These are phyloP conservation scores for Pantelozetes paolii DNA, from an alignment of 2,888 invertebrate genomes.

Conservation along the genomic window DNA sequence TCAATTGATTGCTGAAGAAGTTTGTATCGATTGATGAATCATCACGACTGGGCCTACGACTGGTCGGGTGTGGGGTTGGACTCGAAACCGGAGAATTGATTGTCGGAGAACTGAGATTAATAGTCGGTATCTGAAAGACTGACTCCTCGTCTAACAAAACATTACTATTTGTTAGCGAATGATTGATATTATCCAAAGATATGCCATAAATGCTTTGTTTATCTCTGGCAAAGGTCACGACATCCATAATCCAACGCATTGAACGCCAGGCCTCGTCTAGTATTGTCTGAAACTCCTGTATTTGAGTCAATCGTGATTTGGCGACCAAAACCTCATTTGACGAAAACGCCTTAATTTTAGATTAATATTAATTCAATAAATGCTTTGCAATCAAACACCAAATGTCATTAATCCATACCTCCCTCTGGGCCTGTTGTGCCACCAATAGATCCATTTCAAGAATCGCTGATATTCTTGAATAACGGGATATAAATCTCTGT, in stretches of 20 bases:
- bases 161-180: constrained; percentile 5
- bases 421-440: constrained; percentile 86
- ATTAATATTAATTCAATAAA: constrained; percentile 11
- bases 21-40: constrained; percentile 15
- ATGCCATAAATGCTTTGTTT: constrained; percentile 56
- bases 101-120: neutral
- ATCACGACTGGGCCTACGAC: constrained; percentile 25
- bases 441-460: constrained; percentile 84
- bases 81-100: neutral
- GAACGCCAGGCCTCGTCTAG: constrained; percentile 88
- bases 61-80: constrained; percentile 4
- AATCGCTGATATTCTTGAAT: constrained; percentile 86
- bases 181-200: constrained; percentile 48
- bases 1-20: constrained; percentile 4
- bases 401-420: constrained; percentile 55
- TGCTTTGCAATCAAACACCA: constrained; percentile 7
- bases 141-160: constrained; percentile 6
- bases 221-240: constrained; percentile 88
- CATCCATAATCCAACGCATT: constrained; percentile 92
- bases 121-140: constrained; percentile 12
- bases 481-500: constrained; percentile 78
- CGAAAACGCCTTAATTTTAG: constrained; percentile 70
- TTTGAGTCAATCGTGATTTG: constrained; percentile 72
- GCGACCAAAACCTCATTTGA: constrained; percentile 78
- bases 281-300: constrained; percentile 77